Conservation (phyloP, 1,140 invertebrate genomes). For the Apis mellifera region Amel_HAv3.1 CM009943.2:4742501-4743000, state of each 20-base stretch:
- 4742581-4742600: not conserved
- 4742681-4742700: slow-evolving; percentile 32
- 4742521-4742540: no score
- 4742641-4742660: not conserved
- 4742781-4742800: slow-evolving; percentile 46
- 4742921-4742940: slow-evolving; percentile 29
- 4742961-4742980: not conserved
- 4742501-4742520: no score
- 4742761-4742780: not conserved
- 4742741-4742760: no score
- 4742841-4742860: slow-evolving; percentile 21
- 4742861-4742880: not conserved
- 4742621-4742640: not conserved
- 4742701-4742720: no score
- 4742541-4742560: no score
- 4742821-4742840: slow-evolving; percentile 21
- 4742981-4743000: no score
- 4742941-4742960: not conserved
- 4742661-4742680: not conserved
- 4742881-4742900: slow-evolving; percentile 19
- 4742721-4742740: not conserved
- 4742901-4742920: slow-evolving; percentile 23
- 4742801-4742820: slow-evolving; percentile 33
- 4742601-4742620: not conserved
- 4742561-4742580: not conserved